Base-by-base conservation (phyloP, 2,888 invertebrate genomes). In the Danaus chrysippus region DNA sequence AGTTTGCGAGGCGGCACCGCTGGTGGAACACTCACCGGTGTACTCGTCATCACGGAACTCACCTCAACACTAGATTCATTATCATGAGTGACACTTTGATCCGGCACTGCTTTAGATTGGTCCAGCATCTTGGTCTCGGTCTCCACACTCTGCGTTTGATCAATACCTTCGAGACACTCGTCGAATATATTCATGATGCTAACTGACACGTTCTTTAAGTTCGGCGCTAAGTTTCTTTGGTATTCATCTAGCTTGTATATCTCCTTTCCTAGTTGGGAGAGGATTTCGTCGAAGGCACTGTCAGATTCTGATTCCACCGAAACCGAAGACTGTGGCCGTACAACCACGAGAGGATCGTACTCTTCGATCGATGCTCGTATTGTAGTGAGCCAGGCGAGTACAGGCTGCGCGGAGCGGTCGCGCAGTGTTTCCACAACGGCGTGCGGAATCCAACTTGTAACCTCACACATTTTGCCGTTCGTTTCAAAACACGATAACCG, bases 371-470 rank as follows among this genome's bases (percentile, higher is more conserved):
- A 77, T 43, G 74, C 81, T 59, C 91, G 83, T 59, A 91, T 74
- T 5, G 76, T 73, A 13, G 79, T 70, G n/a, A 91, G 78, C 91
- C 91, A 91, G 60, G 86, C 87, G 79, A 88, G 75, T 23, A 89
- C 73, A 46, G 88, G 84, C 72, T 79, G 79, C 68, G 87, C 79
- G 72, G 85, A 78, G 70, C 80, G 76, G 60, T 79, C 79, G 77
- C 82, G 81, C 76, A 88, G 85, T 86, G 88, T 87, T 65, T 73
- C 82, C 83, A 86, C 86, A 64, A 87, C 87, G 73, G 83, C 89
- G 86, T 78, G 82, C 83, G 91, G 91, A 76, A 91, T 83, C 89
- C 90, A 91, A 90, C 89, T 90, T 81, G 84, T 81, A 75, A 84
- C 81, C 76, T 86, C 87, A 77, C 87, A 86, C 75, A 87, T 85